phyloP scores from a whole-genome alignment of 2,797 vertebrate species.

The Micrastur ruficollis region DNA sequence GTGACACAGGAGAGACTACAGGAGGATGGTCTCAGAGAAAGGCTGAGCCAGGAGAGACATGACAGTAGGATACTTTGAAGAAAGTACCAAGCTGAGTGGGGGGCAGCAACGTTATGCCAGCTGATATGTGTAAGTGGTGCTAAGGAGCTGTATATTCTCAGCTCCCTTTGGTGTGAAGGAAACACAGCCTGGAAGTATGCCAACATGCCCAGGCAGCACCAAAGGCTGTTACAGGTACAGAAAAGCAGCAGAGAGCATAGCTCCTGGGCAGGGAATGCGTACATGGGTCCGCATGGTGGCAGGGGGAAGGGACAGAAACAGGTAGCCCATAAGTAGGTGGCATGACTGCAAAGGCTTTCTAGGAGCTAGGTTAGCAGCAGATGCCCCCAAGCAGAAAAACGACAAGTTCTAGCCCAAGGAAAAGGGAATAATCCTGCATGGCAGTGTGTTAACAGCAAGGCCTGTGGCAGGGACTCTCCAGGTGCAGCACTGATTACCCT shows the following conservation, averaged over 20 bases:
- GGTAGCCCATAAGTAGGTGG: too few relatives aligned
- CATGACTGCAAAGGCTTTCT: not conserved
- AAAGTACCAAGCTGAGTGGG: not conserved
- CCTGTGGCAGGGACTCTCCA: not conserved
- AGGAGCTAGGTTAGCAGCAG: not conserved
- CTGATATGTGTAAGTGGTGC: not conserved
- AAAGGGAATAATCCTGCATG: not conserved
- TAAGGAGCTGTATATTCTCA: not conserved
- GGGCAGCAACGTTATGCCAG: not conserved
- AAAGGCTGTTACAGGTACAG: not conserved
- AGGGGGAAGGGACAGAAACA: not conserved
- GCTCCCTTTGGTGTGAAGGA: not conserved
- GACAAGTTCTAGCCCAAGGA: not conserved
- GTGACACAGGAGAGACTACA: too few relatives aligned
- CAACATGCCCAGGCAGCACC: not conserved
- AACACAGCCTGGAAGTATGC: not conserved
- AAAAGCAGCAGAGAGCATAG: not conserved
- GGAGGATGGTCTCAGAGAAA: not conserved
- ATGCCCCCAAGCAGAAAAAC: not conserved
- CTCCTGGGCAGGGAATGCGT: not conserved
- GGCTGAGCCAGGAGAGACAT: not conserved
- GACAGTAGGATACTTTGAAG: not conserved
- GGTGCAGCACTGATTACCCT: not conserved
- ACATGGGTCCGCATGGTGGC: not conserved
- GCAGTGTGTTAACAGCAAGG: not conserved